A percentile compares a stretch with the other conserved stretches of the same genome.
phyloP scores from a whole-genome alignment of 1,140 invertebrate genomes.

The Drosophila melanica region DNA sequence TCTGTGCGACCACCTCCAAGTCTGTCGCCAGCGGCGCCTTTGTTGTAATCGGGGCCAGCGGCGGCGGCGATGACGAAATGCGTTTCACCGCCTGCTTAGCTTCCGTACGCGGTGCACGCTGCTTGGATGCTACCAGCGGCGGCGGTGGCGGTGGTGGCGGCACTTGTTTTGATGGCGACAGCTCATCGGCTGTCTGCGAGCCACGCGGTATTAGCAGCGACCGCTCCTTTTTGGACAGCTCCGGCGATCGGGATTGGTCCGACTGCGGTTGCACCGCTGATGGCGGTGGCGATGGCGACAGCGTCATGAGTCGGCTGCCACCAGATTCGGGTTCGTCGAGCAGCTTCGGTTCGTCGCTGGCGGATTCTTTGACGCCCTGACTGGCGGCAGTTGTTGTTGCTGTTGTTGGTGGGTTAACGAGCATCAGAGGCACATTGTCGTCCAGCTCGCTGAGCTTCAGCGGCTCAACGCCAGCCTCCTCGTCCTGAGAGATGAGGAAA shows the following conservation, averaged over 20 bases:
- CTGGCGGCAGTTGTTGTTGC: not conserved
- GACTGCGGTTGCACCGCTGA: conserved; percentile 17
- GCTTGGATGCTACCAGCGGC: conserved; percentile 3
- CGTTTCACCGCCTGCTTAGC: conserved; percentile 27
- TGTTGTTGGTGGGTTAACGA: conserved; percentile 29
- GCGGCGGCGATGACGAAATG: conserved; percentile 48
- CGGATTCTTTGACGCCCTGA: not conserved
- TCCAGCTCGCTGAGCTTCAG: conserved; percentile 66
- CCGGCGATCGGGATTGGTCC: not conserved
- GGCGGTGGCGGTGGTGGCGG: not conserved
- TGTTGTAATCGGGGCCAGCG: conserved; percentile 56
- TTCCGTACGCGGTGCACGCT: conserved; percentile 7
- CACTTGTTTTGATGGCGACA: not conserved
- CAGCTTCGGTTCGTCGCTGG: not conserved
- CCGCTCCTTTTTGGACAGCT: conserved; percentile 13
- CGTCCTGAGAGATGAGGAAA: conserved; percentile 65
- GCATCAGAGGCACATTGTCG: conserved; percentile 57
- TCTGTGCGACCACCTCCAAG: conserved; percentile 56
- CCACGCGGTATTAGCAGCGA: conserved; percentile 28
- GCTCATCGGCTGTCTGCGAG: not conserved
- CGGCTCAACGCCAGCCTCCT: conserved; percentile 59
- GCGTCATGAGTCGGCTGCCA: not conserved
- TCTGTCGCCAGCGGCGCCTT: not conserved
- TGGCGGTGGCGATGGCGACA: not conserved
- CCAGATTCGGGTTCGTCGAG: not conserved